Evolutionary conservation across 2,888 invertebrate species (phyloP).

Genomic region (Orthonevra nobilis): DNA sequence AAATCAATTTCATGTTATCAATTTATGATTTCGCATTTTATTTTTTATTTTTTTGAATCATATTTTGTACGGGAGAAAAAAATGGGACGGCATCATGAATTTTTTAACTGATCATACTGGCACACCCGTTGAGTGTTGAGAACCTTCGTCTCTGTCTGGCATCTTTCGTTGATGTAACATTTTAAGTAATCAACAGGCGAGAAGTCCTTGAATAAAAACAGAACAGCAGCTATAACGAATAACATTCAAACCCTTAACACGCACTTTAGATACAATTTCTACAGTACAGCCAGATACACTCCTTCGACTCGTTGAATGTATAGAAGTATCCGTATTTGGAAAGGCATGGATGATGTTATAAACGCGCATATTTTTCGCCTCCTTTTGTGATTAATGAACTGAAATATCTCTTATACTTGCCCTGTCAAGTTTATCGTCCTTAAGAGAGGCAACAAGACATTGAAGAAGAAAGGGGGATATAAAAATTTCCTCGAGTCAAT

Average conservation of each 20-base stretch:
- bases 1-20: slow-evolving; percentile 54
- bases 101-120: slow-evolving; percentile 43
- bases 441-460: not conserved
- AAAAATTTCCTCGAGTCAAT: slow-evolving; percentile 61
- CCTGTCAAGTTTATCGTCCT: slow-evolving; percentile 45
- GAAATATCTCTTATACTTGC: slow-evolving; percentile 62
- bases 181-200: slow-evolving; percentile 37
- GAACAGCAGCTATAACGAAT: slow-evolving; percentile 4
- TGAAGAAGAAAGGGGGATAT: slow-evolving; percentile 16
- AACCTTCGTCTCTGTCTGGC: not conserved
- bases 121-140: slow-evolving; percentile 2
- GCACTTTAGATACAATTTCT: slow-evolving; percentile 18
- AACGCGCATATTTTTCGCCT: slow-evolving; percentile 28
- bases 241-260: slow-evolving; percentile 27
- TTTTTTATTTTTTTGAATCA: not conserved
- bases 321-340: not conserved
- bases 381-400: slow-evolving; percentile 63
- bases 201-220: slow-evolving; percentile 23
- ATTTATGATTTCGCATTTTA: slow-evolving; percentile 39
- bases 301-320: not conserved
- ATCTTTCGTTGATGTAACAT: not conserved
- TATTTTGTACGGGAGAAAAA: slow-evolving; percentile 11
- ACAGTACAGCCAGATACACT: no score
- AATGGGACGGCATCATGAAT: slow-evolving; percentile 26
- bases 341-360: slow-evolving; percentile 29